Conservation (phyloP, 2,797 vertebrate species). For the Notolepis coatsorum region DNA sequence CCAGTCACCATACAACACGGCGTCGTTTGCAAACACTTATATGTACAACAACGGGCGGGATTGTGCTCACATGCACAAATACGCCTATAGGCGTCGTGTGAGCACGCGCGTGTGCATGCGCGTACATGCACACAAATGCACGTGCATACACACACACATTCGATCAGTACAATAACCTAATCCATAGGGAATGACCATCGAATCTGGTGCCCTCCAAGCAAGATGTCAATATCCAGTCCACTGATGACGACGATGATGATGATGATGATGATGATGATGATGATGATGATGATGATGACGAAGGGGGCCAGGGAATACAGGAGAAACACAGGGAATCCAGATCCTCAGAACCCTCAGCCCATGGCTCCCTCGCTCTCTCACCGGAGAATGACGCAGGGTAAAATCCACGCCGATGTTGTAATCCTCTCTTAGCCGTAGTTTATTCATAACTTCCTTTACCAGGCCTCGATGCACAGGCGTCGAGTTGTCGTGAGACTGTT, state of each 20-base stretch:
- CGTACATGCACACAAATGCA: not conserved
- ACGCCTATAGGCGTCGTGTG: too few species aligned
- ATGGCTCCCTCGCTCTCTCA: conserved; percentile 15
- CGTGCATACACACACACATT: conserved; percentile 8
- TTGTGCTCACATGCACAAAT: conserved; percentile 3
- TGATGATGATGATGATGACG: too few species aligned
- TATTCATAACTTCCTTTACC: conserved; percentile 45
- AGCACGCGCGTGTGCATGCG: not conserved
- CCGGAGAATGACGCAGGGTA: conserved; percentile 41
- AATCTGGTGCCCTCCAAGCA: too few species aligned
- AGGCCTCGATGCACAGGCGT: conserved; percentile 36
- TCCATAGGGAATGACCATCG: conserved; percentile 9
- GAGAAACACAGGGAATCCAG: too few species aligned
- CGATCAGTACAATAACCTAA: conserved; percentile 14
- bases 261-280: too few species aligned
- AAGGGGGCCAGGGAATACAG: too few species aligned
- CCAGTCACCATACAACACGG: conserved; percentile 56
- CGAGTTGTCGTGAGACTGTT: conserved; percentile 53
- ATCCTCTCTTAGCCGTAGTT: conserved; percentile 28
- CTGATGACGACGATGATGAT: too few species aligned
- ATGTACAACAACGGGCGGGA: conserved; percentile 37
- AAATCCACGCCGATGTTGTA: conserved; percentile 45
- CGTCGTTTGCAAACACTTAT: conserved; percentile 56
- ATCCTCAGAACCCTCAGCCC: too few species aligned
- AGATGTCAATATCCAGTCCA: too few species aligned